Evolutionary conservation across 35 echinoderm and acorn worm genomes (phyloP).

Genomic region (Lytechinus pictus): DNA sequence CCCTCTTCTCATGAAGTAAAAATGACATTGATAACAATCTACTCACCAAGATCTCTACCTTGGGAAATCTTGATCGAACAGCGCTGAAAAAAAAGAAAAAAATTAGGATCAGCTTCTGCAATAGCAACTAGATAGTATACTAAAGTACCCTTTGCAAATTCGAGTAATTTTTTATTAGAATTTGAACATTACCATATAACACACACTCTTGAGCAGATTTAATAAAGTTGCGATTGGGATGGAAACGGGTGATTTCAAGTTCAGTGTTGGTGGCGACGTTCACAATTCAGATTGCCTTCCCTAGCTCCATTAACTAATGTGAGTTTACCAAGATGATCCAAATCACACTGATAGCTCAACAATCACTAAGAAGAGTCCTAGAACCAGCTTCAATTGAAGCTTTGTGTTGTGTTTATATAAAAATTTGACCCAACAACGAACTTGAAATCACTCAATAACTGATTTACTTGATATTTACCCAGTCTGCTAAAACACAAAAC

Average conservation of each 20-base stretch:
- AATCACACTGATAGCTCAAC: too few relatives aligned
- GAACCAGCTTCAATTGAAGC: too few relatives aligned
- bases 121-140: not conserved
- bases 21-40: not conserved
- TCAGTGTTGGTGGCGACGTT: too few relatives aligned
- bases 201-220: not conserved
- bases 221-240: not conserved
- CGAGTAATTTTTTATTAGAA: not conserved
- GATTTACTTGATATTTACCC: not conserved
- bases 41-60: slow-evolving; percentile 66
- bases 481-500: not conserved
- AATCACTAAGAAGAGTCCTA: too few relatives aligned
- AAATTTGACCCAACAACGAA: too few relatives aligned
- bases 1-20: not conserved
- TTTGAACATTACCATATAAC: not conserved
- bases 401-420: too few relatives aligned
- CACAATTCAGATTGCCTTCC: too few relatives aligned
- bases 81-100: slow-evolving; percentile 55
- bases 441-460: not conserved
- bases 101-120: slow-evolving; percentile 1
- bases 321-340: too few relatives aligned
- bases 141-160: not conserved
- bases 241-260: not conserved
- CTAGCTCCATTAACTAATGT: too few relatives aligned
- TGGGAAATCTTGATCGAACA: slow-evolving; percentile 63